Evolutionary conservation across 2,113 vertebrate species (phyloP), one percentile per base, ranked within the genome.

Genomic region (Pteronura brasiliensis): DNA sequence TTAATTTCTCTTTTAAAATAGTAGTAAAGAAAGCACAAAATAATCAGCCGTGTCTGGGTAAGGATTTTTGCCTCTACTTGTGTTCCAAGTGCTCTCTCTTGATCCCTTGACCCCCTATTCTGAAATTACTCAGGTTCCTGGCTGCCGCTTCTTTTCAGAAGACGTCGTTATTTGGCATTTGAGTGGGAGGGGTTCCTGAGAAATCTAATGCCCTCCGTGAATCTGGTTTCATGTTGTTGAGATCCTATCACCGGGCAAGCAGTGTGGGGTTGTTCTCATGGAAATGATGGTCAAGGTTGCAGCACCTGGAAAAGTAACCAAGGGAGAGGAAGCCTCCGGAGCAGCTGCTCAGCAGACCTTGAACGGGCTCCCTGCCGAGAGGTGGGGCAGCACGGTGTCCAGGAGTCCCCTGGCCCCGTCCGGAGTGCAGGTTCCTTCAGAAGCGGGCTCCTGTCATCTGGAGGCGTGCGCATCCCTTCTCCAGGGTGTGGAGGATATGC

Each of bases 1-100:
- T 98, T 98, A 85, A 89, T 96, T 98, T 98, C 97, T 98, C 97
- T 98, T 97, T 98, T 98, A 98, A 98, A 98, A 98, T 97, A 98
- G 97, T 97, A 97, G 98, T 49, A 59, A 34, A 98, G 96, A 98
- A 98, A 47, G 39, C 90, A 61, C 44, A 44, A 49, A 97, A 96
- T 94, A 97, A 90, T 98, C 98, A 97, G 98, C 97, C 82, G 47
- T 44, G 81, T 88, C n/a, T 59, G 7, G 81, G 93, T 36, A 69
- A 87, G 79, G 79, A 7, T n/a, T 90, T 81, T 91, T 20, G 55
- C 93, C 94, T 97, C 83, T 2, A 88, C 74, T 90, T 86, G 96
- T 90, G 44, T 96, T 88, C 97, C 96, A 76, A 88, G 82, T 91
- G 90, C 95, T 42, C 20, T 55, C 4, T 93, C 72, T 47, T 61